Base-by-base conservation (phyloP, 1,140 invertebrate species). In the Drosophila neocordata region DNA sequence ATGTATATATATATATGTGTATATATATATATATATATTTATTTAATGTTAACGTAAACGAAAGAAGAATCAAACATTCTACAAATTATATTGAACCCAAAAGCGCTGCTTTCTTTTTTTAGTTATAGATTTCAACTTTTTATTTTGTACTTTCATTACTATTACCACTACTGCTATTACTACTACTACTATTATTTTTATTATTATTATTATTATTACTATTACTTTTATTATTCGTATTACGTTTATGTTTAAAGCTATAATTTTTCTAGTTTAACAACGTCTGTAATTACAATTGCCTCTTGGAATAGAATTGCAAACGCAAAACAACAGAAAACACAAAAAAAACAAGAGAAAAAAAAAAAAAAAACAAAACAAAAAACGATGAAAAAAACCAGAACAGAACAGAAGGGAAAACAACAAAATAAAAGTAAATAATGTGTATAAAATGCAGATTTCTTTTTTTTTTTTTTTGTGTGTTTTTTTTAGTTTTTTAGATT, bases 191-290 rank as follows among this genome's bases (percentile, higher is more conserved):
- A 60, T 57, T 67, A 64, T 64, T 34, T 65, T 64, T 67, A 64
- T 64, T 34, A 65, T 64, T 65, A 59, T 52, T 44, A 65, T 59
- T 38, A 64, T 61, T 80, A 80, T 66, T 77, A 80, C 74, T 77
- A 61, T 65, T 63, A 63, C 77, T 75, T 73, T 85, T 57, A 74
- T 76, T 68, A 84, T 63, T 85, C 67, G 74, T 82, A 75, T 78
- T 78, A 85, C 74, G 70, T 87, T 80, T 77, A 85, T 85, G 78
- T 87, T 85, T 87, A 85, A 78, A 78, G 60, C 65, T 84, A 85
- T 22, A 27, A 8, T 34, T 34, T 69, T 66, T 78, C 48, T 87
- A 85, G 74, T 75, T 74, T 85, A 87, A 75, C 64, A 58, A 37
- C 73, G 69, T 74, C 65, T 85, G 77, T 71, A 85, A 82, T 82